These are phyloP conservation scores for Campylomormyrus tamandua DNA, from an alignment of 2,113 vertebrate genomes.

Conservation along the genomic window DNA sequence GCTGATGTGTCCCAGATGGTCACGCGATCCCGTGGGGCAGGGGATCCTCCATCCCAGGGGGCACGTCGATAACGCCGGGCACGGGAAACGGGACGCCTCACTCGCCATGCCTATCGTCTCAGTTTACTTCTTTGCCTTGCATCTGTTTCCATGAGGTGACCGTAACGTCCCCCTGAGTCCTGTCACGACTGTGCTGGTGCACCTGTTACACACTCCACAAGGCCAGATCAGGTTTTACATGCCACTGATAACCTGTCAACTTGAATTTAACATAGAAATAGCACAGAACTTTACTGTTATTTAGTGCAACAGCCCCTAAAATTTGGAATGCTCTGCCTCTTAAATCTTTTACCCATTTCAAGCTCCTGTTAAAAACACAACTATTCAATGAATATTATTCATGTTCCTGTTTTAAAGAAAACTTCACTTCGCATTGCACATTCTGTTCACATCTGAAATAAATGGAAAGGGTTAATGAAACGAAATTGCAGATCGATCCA, in stretches of 20 bases:
- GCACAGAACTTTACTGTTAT: neutral
- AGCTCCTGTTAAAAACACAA: neutral
- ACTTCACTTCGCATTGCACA: neutral
- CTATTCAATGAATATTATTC: neutral
- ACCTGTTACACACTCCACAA: neutral
- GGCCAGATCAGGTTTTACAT: neutral
- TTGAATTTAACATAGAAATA: neutral
- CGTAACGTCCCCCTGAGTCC: neutral
- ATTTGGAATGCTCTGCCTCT: neutral
- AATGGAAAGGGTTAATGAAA: neutral
- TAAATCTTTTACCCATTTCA: neutral
- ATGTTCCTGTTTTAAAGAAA: neutral
- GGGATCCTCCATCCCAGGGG: neutral
- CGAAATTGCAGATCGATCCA: neutral
- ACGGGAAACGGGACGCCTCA: neutral
- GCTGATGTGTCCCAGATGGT: neutral
- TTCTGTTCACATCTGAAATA: neutral
- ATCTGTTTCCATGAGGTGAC: constrained; percentile 4
- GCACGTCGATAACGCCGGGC: neutral
- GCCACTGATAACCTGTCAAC: neutral
- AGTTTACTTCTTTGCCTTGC: neutral
- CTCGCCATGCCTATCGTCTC: neutral
- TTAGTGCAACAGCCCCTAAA: neutral
- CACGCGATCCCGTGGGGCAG: neutral
- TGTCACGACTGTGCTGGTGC: neutral